Evolutionary conservation across 2,888 invertebrate genomes (phyloP), one percentile per base, ranked within the genome.

Genomic region (Drosophila austrosaltans): DNA sequence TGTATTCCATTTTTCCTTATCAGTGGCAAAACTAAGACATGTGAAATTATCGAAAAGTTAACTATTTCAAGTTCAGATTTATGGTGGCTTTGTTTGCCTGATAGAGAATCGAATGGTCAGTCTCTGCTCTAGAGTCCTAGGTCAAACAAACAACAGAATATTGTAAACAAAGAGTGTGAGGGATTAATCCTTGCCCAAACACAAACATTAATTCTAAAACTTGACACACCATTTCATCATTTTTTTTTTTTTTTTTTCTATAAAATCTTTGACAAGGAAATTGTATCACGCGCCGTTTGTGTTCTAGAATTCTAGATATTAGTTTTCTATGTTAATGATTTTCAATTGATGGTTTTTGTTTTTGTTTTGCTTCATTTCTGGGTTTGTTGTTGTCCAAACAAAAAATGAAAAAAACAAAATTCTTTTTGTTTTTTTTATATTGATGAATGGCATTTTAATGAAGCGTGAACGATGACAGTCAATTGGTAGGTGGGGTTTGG

Each of bases 371-470:
- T 56, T 56, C 16, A 28, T 44, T 59, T 42, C 22, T 48, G 48
- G 59, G n/a, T 57, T 57, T 57, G 57, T 16, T 36, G 36, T 36
- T 36, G 57, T 16, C 57, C 22, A 57, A 57, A 36, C 22, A 57
- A 30, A 42, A 44, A 57, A 42, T 16, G 1, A 42, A 42, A 16
- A 42, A 40, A n/a, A 48, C 44, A 39, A 39, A 10, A 16, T 16
- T 16, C 16, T 16, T 36, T 16, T 42, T 42, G n/a, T 44, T 44
- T 1, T 44, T 7, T 59, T 44, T 68, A 67, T 61, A 69, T 75
- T 79, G 74, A 78, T 87, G 71, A 65, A 87, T 78, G 66, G 53
- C 42, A 72, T 72, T 81, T 78, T 71, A 82, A 84, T 79, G 77
- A 87, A 84, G 62, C 69, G 63, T 83, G 62, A 86, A 74, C 60